Conservation (phyloP, 2,797 vertebrate species). For the Triplophysa yarkandensis region DNA sequence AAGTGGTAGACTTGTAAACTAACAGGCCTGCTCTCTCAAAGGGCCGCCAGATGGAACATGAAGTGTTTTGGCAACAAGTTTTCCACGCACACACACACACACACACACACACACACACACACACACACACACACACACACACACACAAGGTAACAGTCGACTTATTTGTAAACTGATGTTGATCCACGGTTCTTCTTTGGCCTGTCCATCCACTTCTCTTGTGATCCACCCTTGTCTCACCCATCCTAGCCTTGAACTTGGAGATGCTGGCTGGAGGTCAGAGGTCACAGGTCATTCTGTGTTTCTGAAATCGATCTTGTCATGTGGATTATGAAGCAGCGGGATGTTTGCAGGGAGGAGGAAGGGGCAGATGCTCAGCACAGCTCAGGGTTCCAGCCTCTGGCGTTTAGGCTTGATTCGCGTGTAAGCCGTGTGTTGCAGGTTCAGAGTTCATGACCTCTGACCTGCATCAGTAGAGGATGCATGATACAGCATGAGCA, state of each 20-base stretch:
- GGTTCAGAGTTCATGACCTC: conserved; percentile 63
- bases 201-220: conserved; percentile 10
- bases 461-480: conserved; percentile 62
- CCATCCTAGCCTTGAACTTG: conserved; percentile 67
- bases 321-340: conserved; percentile 44
- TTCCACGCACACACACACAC: conserved; percentile 37
- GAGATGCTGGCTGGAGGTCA: conserved; percentile 51
- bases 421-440: conserved; percentile 68
- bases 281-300: conserved; percentile 48
- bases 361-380: conserved; percentile 11
- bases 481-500: conserved; percentile 71
- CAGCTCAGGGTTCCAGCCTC: conserved; percentile 47
- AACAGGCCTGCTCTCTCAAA: conserved; percentile 49
- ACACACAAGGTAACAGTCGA: conserved; percentile 23
- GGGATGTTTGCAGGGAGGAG: conserved; percentile 49
- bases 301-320: conserved; percentile 47
- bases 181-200: conserved; percentile 34
- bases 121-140: conserved; percentile 28
- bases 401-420: conserved; percentile 59
- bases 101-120: conserved; percentile 27
- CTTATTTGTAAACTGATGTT: conserved; percentile 33
- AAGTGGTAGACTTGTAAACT: conserved; percentile 64
- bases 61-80: conserved; percentile 50
- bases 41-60: conserved; percentile 52
- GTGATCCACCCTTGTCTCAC: conserved; percentile 14